Evolutionary conservation across 2,113 vertebrate genomes (phyloP).

Genomic region (Rhinopomastus cyanomelas): DNA sequence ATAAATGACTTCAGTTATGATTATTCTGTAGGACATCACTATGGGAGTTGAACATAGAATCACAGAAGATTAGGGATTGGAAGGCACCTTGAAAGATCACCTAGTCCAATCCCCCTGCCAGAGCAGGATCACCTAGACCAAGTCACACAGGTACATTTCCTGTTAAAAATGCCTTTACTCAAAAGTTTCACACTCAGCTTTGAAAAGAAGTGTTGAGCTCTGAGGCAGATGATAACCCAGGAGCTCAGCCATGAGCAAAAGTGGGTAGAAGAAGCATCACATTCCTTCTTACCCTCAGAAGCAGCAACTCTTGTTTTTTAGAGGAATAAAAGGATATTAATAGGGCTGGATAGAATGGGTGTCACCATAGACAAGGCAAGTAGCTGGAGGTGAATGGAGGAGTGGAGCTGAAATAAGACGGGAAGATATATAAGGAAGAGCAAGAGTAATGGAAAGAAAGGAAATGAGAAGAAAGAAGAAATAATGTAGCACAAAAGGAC

Average conservation of each 20-base stretch:
- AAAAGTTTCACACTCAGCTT: slow-evolving; percentile 16
- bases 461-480: background rate
- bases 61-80: too few species aligned
- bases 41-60: background rate
- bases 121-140: too few species aligned
- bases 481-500: background rate
- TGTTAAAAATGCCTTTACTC: slow-evolving; percentile 14
- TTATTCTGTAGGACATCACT: background rate
- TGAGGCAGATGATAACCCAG: background rate
- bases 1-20: background rate
- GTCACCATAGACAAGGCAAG: background rate
- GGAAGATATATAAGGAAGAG: background rate
- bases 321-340: background rate
- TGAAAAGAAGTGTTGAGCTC: slow-evolving; percentile 17
- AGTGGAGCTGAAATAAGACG: background rate
- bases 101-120: too few species aligned
- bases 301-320: background rate
- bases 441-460: background rate
- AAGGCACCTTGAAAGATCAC: too few species aligned
- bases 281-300: background rate
- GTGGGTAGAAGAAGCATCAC: background rate
- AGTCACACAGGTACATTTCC: too few species aligned
- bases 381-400: background rate
- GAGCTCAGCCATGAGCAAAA: background rate
- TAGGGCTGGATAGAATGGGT: background rate